Evolutionary conservation across 2,888 invertebrate genomes (phyloP).

Genomic region (Aphrophora alni): DNA sequence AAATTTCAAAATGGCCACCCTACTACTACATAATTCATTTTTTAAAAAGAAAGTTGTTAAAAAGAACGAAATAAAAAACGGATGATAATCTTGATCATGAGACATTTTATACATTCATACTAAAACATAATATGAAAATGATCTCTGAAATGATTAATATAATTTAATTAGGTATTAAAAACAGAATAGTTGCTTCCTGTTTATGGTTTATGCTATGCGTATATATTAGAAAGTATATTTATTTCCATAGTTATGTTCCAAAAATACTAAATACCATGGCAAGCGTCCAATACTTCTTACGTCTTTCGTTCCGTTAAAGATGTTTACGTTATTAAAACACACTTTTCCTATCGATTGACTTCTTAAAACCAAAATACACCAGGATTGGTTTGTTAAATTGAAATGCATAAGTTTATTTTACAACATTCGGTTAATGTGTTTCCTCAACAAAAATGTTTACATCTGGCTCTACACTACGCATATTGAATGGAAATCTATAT

Average conservation of each 20-base stretch:
- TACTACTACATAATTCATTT: no score
- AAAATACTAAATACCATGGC: background rate
- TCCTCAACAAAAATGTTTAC: background rate
- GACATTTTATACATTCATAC: no score
- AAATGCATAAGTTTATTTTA: background rate
- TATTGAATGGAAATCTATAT: background rate
- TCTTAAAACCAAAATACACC: background rate
- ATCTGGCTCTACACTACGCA: background rate
- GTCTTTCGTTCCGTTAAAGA: background rate
- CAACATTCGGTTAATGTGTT: background rate
- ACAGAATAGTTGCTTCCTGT: no score
- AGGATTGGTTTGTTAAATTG: background rate
- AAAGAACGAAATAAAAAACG: no score
- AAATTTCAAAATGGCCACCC: no score
- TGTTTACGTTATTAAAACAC: background rate
- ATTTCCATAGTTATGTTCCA: background rate
- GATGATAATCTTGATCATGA: no score
- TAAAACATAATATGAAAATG: no score
- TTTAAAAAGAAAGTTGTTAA: no score
- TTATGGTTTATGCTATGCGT: no score
- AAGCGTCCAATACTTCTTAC: background rate
- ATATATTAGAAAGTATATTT: no score
- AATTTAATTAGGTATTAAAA: no score
- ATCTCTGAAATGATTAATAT: no score
- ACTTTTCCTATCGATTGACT: background rate